A percentile compares a stretch with the other conserved stretches of the same genome.
phyloP scores from a whole-genome alignment of 2,888 invertebrate genomes.

The Pterobdella sp. region DNA sequence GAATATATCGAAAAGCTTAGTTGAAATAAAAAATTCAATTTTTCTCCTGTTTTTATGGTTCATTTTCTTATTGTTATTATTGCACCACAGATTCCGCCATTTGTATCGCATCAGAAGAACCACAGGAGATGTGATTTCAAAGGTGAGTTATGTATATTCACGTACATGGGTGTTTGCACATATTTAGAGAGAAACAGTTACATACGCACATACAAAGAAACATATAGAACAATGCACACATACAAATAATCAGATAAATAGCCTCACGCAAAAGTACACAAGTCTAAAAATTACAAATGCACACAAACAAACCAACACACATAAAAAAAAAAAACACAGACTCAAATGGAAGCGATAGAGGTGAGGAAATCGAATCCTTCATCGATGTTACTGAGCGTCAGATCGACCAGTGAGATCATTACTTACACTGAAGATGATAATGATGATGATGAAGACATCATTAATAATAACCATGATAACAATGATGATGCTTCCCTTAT shows the following conservation, averaged over 20 bases:
- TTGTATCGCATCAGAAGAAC: slow-evolving; percentile 26
- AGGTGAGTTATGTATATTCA: slow-evolving; percentile 7
- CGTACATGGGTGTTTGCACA: no score
- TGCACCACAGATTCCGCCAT: slow-evolving; percentile 25
- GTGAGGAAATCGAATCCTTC: slow-evolving; percentile 27
- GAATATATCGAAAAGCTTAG: no score
- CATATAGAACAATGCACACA: no score
- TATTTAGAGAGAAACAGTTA: no score
- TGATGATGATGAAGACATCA: no score
- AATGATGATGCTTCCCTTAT: slow-evolving; percentile 24
- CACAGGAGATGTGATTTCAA: slow-evolving; percentile 25
- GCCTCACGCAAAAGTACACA: no score
- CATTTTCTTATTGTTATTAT: not conserved
- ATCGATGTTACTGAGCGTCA: slow-evolving; percentile 9
- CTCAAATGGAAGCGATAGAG: slow-evolving; percentile 29
- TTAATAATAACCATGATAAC: no score
- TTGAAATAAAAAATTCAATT: no score
- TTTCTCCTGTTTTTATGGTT: not conserved
- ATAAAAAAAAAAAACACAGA: slow-evolving; percentile 13
- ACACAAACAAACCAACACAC: not conserved
- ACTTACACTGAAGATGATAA: slow-evolving; percentile 20
- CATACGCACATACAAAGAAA: no score
- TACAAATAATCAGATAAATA: no score
- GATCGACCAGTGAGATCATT: slow-evolving; percentile 21
- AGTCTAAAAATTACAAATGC: no score